Evolutionary conservation across 2,113 vertebrate species (phyloP).

Genomic region (Dolichallabes microphthalmus): DNA sequence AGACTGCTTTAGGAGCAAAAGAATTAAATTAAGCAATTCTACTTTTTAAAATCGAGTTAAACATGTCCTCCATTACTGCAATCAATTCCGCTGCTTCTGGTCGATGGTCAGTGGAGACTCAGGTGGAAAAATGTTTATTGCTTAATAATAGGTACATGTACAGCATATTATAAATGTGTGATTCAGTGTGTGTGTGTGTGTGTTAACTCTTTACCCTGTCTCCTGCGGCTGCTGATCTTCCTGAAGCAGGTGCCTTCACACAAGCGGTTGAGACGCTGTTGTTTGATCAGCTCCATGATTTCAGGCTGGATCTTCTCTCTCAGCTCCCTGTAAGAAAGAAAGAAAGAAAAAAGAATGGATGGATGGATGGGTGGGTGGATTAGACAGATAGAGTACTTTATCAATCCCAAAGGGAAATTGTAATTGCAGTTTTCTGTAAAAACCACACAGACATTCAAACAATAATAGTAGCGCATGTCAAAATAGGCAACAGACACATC

Average conservation of each 20-base stretch:
- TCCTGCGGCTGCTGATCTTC: constrained; percentile 94
- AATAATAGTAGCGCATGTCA: not conserved
- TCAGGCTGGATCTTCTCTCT: constrained; percentile 99
- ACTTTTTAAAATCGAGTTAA: constrained; percentile 11
- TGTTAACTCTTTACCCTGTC: constrained; percentile 82
- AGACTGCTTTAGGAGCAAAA: constrained; percentile 24
- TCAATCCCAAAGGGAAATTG: too few relatives aligned
- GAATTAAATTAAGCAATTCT: constrained; percentile 34
- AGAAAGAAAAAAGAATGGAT: too few relatives aligned
- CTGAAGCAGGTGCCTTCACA: constrained; percentile 98
- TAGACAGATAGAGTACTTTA: too few relatives aligned
- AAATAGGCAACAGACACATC: constrained; percentile 4
- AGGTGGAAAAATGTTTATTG: constrained; percentile 9
- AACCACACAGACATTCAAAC: constrained; percentile 9
- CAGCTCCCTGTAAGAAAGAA: constrained; percentile 86
- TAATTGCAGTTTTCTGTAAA: constrained; percentile 79
- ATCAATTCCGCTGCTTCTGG: constrained; percentile 36
- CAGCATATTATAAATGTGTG: constrained; percentile 8
- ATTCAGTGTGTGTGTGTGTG: constrained; percentile 3
- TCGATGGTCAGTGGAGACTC: not conserved
- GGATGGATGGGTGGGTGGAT: too few relatives aligned
- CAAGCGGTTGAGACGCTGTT: constrained; percentile 94
- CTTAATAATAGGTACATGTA: not conserved
- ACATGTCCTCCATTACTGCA: constrained; percentile 32
- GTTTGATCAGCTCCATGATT: constrained; percentile 98